Percentiles rank a stretch among this genome's conserved stretches.
Conservation (phyloP, 2,797 vertebrate species). For the Harpagifer antarcticus region DNA sequence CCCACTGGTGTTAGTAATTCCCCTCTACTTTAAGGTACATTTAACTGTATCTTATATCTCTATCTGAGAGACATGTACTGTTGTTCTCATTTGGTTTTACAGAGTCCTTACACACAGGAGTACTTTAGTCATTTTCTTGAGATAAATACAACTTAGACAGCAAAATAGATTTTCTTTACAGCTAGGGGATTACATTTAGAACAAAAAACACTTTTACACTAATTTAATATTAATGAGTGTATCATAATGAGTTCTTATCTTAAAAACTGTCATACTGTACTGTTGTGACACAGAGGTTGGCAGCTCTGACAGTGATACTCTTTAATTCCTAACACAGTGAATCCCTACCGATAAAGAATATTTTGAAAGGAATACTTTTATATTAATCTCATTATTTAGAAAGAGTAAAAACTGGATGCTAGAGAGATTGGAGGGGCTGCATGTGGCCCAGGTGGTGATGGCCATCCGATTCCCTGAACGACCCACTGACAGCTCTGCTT, state of each 20-base stretch:
- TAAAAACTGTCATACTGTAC: too few relatives aligned
- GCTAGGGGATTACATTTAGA: neutral
- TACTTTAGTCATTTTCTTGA: too few relatives aligned
- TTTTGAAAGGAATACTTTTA: neutral
- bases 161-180: neutral
- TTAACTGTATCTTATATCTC: too few relatives aligned
- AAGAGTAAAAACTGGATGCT: neutral
- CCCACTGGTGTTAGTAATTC: too few relatives aligned
- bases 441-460: conserved; percentile 66
- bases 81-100: too few relatives aligned
- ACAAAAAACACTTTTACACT: neutral
- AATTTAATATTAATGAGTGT: neutral
- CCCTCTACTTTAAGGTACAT: too few relatives aligned
- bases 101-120: too few relatives aligned
- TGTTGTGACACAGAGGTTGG: neutral
- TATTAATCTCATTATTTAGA: neutral
- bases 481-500: conserved; percentile 47
- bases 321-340: too few relatives aligned
- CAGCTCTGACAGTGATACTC: neutral
- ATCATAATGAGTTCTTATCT: neutral
- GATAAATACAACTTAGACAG: neutral
- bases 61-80: too few relatives aligned
- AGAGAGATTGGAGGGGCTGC: conserved; percentile 15
- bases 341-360: neutral
- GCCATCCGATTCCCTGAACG: conserved; percentile 22